Conservation (phyloP, 2,797 vertebrate species). For the Pipistrellus pygmaeus region DNA sequence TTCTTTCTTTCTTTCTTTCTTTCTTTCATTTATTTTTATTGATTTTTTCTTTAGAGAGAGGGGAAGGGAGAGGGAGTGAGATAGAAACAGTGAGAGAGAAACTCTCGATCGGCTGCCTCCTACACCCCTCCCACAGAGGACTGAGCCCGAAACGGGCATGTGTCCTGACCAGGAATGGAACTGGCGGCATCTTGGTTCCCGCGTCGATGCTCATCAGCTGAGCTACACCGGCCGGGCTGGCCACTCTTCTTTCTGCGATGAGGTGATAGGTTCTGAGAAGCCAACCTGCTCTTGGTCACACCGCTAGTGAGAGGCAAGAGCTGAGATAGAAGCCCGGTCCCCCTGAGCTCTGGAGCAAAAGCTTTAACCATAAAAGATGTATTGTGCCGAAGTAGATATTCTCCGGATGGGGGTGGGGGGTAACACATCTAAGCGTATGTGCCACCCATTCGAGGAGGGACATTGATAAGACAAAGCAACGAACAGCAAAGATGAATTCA, state of each 20-base stretch:
- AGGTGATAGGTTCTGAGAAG: background rate
- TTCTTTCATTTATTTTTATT: too few relatives aligned
- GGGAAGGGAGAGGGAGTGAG: too few relatives aligned
- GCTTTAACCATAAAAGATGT: background rate
- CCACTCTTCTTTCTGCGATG: background rate
- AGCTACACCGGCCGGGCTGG: too few relatives aligned
- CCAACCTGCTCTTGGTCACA: background rate
- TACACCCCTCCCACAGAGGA: too few relatives aligned
- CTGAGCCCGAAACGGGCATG: too few relatives aligned
- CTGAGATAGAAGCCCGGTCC: background rate
- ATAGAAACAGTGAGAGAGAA: too few relatives aligned
- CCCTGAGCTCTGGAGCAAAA: background rate
- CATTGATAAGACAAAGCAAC: background rate
- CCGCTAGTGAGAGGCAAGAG: background rate
- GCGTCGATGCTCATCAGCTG: too few relatives aligned
- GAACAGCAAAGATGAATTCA: background rate
- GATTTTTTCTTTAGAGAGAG: background rate
- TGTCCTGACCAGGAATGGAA: too few relatives aligned
- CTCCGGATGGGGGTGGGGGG: too few relatives aligned
- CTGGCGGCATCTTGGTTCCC: too few relatives aligned
- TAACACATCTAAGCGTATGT: background rate
- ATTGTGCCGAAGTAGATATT: background rate
- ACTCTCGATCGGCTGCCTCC: too few relatives aligned
- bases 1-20: background rate
- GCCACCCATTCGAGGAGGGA: background rate